Conservation (phyloP, 2,888 invertebrate genomes). For the Amphipyra tragopoginis region DNA sequence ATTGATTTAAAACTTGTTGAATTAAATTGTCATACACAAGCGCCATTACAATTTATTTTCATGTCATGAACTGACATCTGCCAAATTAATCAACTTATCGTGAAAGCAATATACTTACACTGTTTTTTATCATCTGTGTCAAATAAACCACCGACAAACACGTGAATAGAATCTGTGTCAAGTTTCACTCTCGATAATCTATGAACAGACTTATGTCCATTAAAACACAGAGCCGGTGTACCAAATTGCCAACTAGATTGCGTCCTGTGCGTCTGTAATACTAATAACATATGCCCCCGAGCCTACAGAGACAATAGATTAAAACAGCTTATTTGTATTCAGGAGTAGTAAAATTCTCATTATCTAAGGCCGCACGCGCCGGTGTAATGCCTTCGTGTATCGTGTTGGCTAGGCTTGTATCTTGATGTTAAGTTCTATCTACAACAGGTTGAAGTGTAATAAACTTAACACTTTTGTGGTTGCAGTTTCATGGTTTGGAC, state of each 20-base stretch:
- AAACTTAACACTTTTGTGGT: neutral
- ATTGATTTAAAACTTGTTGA: too few relatives aligned
- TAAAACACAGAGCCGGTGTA: slow-evolving; percentile 21
- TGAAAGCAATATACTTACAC: neutral
- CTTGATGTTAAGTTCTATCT: slow-evolving; percentile 15
- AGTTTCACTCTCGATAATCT: slow-evolving; percentile 50
- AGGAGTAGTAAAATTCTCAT: slow-evolving; percentile 68
- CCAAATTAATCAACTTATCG: neutral
- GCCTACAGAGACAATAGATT: slow-evolving; percentile 30
- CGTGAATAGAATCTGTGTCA: slow-evolving; percentile 13
- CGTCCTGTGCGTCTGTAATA: slow-evolving; percentile 31
- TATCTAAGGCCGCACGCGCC: slow-evolving; percentile 77
- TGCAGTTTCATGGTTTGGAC: too few relatives aligned
- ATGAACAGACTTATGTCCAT: slow-evolving; percentile 11
- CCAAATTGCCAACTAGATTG: slow-evolving; percentile 34
- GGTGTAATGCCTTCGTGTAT: slow-evolving; percentile 51
- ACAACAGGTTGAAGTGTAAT: neutral
- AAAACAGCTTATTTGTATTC: slow-evolving; percentile 72
- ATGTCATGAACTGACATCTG: neutral
- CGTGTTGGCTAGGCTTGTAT: slow-evolving; percentile 18
- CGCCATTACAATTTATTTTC: too few relatives aligned
- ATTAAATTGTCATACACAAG: too few relatives aligned
- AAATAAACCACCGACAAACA: slow-evolving; percentile 14
- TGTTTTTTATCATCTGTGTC: slow-evolving; percentile 14
- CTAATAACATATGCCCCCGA: slow-evolving; percentile 37